Base-by-base conservation (phyloP, 2,888 invertebrate species). In the Subacronicta megacephala region DNA sequence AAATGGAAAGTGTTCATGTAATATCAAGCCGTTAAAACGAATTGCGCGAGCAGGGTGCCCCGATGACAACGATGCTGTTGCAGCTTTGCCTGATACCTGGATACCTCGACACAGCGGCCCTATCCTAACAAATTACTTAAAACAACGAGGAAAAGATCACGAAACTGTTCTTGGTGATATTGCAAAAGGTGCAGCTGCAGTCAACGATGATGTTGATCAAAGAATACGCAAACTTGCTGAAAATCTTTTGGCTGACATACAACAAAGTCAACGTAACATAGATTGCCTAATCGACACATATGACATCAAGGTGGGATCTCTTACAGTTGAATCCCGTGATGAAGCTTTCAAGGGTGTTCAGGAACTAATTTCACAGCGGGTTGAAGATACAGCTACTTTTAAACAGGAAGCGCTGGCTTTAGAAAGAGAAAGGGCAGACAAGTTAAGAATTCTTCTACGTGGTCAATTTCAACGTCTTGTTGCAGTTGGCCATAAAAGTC, bases 361-460 rank as follows among this genome's bases (percentile, higher is more conserved):
- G 40, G 47, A 77, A 13, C 56, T 87, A 3, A 72, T 81, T 54
- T 56, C 68, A 7, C 55, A 75, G 41, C 82, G 85, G 33, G 52
- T 85, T 17, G 72, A 82, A 42, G 78, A 85, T 37, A 77, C 89
- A 7, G 57, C 65, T 0, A 61, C 74, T 42, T 92, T 90, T 50
- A 89, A 83, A 75, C 62, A 69, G 17, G 87, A 88, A 37, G 87
- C 88, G 1, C 47, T 82, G 10, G 55, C 31, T 10, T 61, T 92
- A 33, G 93, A 93, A 74, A 83, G 78, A 56, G 80, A 87, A 69
- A 84, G 93, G 43, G 84, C 85, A n/a, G 85, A 89, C 45, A 78
- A 79, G 13, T 59, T 93, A 7, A 84, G 81, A 59, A 69, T 71
- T 13, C 49, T 89, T n/a, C 65, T 93, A 12, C 84, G 87, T 36